phyloP scores from a whole-genome alignment of 2,797 vertebrate genomes.

The Sebastes steindachneri region DNA sequence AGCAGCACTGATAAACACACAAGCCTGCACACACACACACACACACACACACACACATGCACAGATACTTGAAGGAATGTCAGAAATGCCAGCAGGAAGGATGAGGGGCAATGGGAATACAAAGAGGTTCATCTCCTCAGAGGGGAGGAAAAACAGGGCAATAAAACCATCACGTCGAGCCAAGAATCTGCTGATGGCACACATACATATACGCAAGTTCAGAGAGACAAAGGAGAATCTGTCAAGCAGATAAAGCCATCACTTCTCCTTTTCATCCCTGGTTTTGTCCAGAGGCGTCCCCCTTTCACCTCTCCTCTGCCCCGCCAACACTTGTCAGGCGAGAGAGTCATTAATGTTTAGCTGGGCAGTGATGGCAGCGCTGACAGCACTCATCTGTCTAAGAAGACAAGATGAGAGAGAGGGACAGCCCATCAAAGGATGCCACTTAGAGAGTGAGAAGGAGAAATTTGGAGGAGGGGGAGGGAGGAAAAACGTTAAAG shows the following conservation, averaged over 20 bases:
- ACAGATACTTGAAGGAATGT: conserved; percentile 73
- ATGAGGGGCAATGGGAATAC: conserved; percentile 73
- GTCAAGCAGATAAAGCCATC: conserved; percentile 78
- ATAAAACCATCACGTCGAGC: conserved; percentile 80
- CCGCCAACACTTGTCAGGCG: conserved; percentile 73
- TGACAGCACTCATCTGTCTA: conserved; percentile 83
- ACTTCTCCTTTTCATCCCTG: conserved; percentile 75
- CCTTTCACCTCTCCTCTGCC: conserved; percentile 72
- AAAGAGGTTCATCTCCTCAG: conserved; percentile 71
- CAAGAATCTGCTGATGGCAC: conserved; percentile 88
- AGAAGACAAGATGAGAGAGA: conserved; percentile 73
- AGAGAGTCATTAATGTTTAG: conserved; percentile 85
- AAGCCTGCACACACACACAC: conserved; percentile 12
- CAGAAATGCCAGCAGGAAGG: conserved; percentile 75
- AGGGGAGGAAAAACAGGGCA: conserved; percentile 75
- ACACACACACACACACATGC: conserved; percentile 1
- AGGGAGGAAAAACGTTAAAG: background rate
- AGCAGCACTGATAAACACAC: conserved; percentile 17
- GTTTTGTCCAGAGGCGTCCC: conserved; percentile 79
- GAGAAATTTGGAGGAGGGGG: conserved; percentile 3
- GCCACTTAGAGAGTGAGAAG: conserved; percentile 60
- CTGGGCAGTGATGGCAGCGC: conserved; percentile 68
- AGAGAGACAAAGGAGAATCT: conserved; percentile 74
- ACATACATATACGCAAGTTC: conserved; percentile 80
- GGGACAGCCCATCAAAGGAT: conserved; percentile 73